These are phyloP conservation scores for Sipha flava DNA, from an alignment of 1,140 invertebrate genomes.

Conservation along the genomic window DNA sequence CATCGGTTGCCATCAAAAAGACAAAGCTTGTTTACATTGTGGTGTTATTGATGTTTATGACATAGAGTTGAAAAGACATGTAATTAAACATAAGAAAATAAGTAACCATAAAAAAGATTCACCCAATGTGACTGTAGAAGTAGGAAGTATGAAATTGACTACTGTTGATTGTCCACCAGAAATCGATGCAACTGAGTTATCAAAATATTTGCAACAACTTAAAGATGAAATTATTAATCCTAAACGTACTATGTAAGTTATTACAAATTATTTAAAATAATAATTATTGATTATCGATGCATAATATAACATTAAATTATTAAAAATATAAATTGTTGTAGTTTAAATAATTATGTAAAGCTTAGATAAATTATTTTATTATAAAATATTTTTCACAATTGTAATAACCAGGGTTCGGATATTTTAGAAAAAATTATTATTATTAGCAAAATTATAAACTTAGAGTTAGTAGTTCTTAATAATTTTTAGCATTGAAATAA, in stretches of 20 bases:
- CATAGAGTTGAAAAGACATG: not conserved
- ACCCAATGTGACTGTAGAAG: not conserved
- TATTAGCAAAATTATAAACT: no score
- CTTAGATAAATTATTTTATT: no score
- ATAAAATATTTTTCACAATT: no score
- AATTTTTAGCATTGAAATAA: no score
- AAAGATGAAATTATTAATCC: not conserved
- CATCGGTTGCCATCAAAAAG: constrained; percentile 18
- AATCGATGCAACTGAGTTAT: not conserved
- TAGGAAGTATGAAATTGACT: not conserved
- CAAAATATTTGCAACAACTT: constrained; percentile 1
- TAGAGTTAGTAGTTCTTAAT: no score
- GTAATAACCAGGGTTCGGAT: no score
- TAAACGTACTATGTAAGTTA: not conserved
- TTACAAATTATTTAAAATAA: not conserved
- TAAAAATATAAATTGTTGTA: no score
- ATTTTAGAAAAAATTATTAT: no score
- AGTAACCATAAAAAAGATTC: not conserved
- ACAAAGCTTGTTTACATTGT: constrained; percentile 11
- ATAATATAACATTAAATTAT: no score
- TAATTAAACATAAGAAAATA: not conserved
- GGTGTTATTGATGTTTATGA: not conserved
- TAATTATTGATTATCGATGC: not conserved
- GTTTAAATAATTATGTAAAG: no score
- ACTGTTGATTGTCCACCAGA: constrained; percentile 1